Evolutionary conservation across 2,888 invertebrate species (phyloP).

Genomic region (Andrena camellia): DNA sequence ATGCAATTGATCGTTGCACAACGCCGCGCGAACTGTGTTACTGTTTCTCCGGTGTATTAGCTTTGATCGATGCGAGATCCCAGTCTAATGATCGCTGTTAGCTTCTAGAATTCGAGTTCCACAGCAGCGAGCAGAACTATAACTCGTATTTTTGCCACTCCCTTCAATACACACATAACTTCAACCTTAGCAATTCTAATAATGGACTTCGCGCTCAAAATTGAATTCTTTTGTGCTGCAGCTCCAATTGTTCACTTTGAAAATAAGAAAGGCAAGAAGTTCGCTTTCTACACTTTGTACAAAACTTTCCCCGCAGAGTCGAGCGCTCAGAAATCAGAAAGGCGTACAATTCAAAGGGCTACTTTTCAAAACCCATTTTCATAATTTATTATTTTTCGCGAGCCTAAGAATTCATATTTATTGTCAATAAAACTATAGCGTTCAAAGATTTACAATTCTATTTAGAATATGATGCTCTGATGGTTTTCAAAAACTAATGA

Average conservation of each 20-base stretch:
- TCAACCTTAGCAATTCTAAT: conserved; percentile 3
- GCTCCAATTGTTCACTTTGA: neutral
- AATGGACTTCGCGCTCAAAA: neutral
- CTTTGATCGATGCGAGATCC: conserved; percentile 24
- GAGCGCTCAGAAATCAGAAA: neutral
- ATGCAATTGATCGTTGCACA: conserved; percentile 53
- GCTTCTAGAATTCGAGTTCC: conserved; percentile 1
- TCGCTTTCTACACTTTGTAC: no score
- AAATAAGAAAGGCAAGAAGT: no score
- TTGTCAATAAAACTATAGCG: no score
- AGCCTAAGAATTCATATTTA: no score
- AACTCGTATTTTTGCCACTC: conserved; percentile 23
- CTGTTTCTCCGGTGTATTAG: conserved; percentile 41
- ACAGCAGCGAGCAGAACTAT: neutral
- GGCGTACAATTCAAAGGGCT: no score
- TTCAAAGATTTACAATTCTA: no score
- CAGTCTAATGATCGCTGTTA: conserved; percentile 18
- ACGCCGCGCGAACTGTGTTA: conserved; percentile 25
- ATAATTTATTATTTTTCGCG: no score
- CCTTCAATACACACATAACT: conserved; percentile 13
- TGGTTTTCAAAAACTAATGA: no score
- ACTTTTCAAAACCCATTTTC: no score
- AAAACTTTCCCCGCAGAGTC: neutral
- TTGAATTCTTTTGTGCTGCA: neutral
- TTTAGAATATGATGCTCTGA: no score